Evolutionary conservation across 2,888 invertebrate species (phyloP), one percentile per base, ranked within the genome.

Genomic region (Hanleya hanleyi): DNA sequence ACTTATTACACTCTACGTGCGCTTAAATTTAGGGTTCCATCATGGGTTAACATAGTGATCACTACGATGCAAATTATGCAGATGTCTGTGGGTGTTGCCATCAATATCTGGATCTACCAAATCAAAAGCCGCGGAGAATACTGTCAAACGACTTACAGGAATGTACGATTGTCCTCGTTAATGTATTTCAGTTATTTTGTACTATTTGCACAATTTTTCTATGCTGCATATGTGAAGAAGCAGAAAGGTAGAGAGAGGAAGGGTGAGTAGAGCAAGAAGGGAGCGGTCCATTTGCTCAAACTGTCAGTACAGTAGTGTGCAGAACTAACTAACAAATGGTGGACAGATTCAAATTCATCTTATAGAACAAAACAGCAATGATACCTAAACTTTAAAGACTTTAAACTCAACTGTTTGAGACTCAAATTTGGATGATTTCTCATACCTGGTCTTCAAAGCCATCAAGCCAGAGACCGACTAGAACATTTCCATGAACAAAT

Each of bases 61-160:
- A 98, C 98, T 15, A 93, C 94, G 26, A 92, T 96, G 68, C 97
- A 98, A 90, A 93, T 98, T 70, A 92, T 94, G 33, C 98, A 98
- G 92, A 98, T 98, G 97, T 93, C 97, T 67, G 93, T 97, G 78
- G 98, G 98, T n/a, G 96, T 96, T 91, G 93, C 94, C 66, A 95
- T 98, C 87, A 97, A 97, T 91, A 92, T 96, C 75, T 96, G 95
- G 94, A 96, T 97, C 1, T 88, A 88, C 75, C 76, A 81, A 32
- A 76, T 84, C 35, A 84, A 88, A 67, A 80, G 79, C 36, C 69
- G 81, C 72, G 86, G 87, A 7, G 87, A 88, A 51, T 79, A 83
- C 70, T 92, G 92, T 78, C 88, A 91, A 67, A 90, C 90, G 73
- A 89, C 90, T 3, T 88, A 86, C 79, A 86, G 85, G 66, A 91